Evolutionary conservation across 2,113 vertebrate genomes (phyloP).

Genomic region (Microcebus lehilahytsara): DNA sequence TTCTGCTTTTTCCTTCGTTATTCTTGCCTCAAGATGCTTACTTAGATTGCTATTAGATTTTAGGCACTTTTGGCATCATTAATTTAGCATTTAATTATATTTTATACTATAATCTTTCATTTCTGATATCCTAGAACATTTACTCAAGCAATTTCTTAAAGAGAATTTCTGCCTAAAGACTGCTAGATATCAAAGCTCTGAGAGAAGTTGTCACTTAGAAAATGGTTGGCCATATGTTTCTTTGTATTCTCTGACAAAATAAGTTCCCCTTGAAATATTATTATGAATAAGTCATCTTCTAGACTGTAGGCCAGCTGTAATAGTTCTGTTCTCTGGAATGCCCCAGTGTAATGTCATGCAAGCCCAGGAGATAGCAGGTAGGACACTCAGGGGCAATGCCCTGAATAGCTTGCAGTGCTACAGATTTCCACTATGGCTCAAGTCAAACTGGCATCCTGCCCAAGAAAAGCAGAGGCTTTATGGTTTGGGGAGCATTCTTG

Average conservation of each 20-base stretch:
- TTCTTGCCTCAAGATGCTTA: background rate
- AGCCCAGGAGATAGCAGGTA: background rate
- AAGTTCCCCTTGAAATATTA: constrained; percentile 32
- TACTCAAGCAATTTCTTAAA: background rate
- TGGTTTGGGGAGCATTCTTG: background rate
- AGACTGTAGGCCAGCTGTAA: background rate
- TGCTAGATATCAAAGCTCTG: background rate
- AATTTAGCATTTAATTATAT: background rate
- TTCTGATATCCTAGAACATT: background rate
- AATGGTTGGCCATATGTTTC: background rate
- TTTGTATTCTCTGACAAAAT: constrained; percentile 41
- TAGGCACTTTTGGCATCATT: background rate
- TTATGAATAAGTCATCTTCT: background rate
- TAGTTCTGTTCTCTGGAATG: constrained; percentile 7
- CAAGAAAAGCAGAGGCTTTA: background rate
- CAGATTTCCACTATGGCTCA: background rate
- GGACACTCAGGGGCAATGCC: background rate
- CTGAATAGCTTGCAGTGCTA: background rate
- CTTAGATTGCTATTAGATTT: background rate
- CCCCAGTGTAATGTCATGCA: background rate
- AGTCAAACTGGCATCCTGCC: background rate
- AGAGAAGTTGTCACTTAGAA: background rate
- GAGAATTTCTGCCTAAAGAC: background rate
- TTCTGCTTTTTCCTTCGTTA: background rate
- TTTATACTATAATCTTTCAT: background rate